phyloP scores from a whole-genome alignment of 30 jellyfish, hydroid and myxozoan genomes.

The Nemopilema nomurai region DNA sequence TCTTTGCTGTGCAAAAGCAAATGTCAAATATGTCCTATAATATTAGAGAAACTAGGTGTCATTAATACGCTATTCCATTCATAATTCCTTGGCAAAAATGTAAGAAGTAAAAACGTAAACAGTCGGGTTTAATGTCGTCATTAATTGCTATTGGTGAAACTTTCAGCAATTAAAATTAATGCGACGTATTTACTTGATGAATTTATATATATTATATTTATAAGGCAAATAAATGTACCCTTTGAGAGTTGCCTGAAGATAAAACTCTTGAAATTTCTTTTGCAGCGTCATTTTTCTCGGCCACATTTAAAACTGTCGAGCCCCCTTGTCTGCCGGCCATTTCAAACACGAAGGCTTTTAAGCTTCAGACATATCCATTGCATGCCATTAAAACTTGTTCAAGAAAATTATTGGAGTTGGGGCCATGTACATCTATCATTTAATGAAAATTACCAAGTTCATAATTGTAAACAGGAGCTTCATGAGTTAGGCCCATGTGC shows the following conservation, averaged over 20 bases:
- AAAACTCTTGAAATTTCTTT: constrained; percentile 78
- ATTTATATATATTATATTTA: too few species aligned
- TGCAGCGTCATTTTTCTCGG: constrained; percentile 99
- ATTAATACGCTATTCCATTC: too few species aligned
- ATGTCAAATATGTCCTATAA: too few species aligned
- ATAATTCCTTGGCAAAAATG: too few species aligned
- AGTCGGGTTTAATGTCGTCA: too few species aligned
- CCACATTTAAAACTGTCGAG: constrained; percentile 89
- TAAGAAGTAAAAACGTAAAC: too few species aligned
- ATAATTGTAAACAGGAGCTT: background rate
- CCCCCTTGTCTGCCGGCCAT: constrained; percentile 19
- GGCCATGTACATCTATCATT: background rate
- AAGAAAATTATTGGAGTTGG: background rate
- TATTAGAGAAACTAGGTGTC: too few species aligned
- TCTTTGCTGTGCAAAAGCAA: too few species aligned
- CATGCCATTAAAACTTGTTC: background rate
- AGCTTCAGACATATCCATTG: background rate
- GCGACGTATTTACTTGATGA: too few species aligned
- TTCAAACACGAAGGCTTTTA: background rate
- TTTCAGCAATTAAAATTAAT: too few species aligned
- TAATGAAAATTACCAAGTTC: background rate
- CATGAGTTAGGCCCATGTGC: background rate
- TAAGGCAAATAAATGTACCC: too few species aligned
- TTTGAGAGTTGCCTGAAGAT: constrained; percentile 73
- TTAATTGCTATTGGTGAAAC: too few species aligned